Base-by-base conservation (phyloP, 2,113 vertebrate species). In the Muntiacus muntjak region DNA sequence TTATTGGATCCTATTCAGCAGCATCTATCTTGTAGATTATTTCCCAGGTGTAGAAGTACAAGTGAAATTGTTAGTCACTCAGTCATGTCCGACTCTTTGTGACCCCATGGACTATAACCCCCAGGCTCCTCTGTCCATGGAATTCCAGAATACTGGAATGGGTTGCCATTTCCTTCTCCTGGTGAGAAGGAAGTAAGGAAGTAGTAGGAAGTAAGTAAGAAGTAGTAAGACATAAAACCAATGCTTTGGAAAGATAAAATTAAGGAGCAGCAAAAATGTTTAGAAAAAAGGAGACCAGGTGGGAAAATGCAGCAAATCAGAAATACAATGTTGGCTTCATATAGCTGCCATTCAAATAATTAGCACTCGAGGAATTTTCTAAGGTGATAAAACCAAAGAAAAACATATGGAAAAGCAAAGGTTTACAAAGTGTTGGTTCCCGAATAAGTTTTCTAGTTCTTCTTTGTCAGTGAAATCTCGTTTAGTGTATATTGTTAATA, bases 231-330 rank as follows among this genome's bases (percentile, higher is more conserved):
- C 19, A n/a, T 10, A 76, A 71, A 87, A 84, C 58, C 67, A 81
- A 28, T 87, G 30, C n/a, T 94, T 90, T 87, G 55, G n/a, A 87
- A 96, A 85, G 25, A 62, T 58, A 88, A 86, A 85, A 93, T 90
- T 74, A 93, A 89, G 30, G 45, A 81, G 58, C 67, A 91, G 83
- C 25, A 89, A 94, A 94, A 91, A 90, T 47, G 23, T 64, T 54
- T 25, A 40, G 67, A 47, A 60, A 74, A 84, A 87, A 94, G n/a
- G n/a, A 94, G 17, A 62, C 13, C 16, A 28, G 78, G 19, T 33
- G 28, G n/a, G 26, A 88, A 23, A 91, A 86, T 36, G 8, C 26
- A 94, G 71, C 55, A 76, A 60, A 12, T 12, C n/a, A 71, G n/a
- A 23, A 71, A 82, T 81, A 87, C 2, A 45, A 5, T 81, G 74